phyloP scores from a whole-genome alignment of 2,113 vertebrate genomes.

The Echinops telfairi region DNA sequence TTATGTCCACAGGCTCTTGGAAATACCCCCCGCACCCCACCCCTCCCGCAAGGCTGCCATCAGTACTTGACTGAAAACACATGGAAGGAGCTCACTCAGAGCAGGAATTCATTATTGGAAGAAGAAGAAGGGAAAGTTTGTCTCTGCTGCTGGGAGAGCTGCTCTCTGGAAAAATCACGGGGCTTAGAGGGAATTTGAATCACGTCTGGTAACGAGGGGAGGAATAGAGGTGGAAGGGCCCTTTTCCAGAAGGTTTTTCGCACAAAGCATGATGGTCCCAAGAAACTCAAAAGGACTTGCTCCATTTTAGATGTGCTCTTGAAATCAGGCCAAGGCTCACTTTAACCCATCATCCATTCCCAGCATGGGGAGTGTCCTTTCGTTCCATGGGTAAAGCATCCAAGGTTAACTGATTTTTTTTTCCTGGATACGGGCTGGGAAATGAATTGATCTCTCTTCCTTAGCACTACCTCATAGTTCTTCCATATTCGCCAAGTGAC shows the following conservation, averaged over 20 bases:
- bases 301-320: not conserved
- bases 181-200: slow-evolving; percentile 70
- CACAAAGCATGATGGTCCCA: not conserved
- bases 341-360: not conserved
- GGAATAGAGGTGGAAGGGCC: not conserved
- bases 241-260: slow-evolving; percentile 55
- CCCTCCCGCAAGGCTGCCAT: slow-evolving; percentile 81
- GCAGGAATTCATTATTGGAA: slow-evolving; percentile 85
- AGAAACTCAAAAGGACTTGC: slow-evolving; percentile 31
- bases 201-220: slow-evolving; percentile 71
- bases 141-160: slow-evolving; percentile 70
- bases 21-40: slow-evolving; percentile 71
- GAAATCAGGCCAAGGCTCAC: not conserved
- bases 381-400: not conserved
- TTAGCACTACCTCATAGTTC: not conserved
- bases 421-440: not conserved
- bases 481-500: not conserved
- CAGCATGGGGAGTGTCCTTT: not conserved
- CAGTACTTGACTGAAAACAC: slow-evolving; percentile 84
- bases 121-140: slow-evolving; percentile 78
- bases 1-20: slow-evolving; percentile 82
- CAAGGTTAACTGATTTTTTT: slow-evolving; percentile 14
- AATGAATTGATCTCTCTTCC: not conserved
- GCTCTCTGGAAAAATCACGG: slow-evolving; percentile 80
- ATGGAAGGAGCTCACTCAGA: slow-evolving; percentile 76